These are phyloP conservation scores for Poecilia gillii DNA, from an alignment of 2,797 vertebrate genomes.

Conservation along the genomic window DNA sequence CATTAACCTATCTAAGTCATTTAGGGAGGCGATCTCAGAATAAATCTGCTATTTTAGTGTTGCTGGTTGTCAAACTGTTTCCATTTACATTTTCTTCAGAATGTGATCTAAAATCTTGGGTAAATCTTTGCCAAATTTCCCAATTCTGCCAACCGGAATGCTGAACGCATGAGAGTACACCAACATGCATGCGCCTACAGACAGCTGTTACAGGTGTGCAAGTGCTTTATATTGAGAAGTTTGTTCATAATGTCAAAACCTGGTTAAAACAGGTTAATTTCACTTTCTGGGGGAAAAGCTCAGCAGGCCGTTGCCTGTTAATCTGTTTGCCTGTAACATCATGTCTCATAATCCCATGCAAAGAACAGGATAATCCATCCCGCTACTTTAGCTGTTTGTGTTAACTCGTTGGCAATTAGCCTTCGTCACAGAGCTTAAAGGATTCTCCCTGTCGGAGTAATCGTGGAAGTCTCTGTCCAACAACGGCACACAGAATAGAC, in stretches of 20 bases:
- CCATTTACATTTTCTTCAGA: background rate
- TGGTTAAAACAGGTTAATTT: constrained; percentile 65
- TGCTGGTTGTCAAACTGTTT: background rate
- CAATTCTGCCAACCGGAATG: background rate
- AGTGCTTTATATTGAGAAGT: background rate
- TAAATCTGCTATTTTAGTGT: background rate
- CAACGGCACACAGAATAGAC: background rate
- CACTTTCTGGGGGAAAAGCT: constrained; percentile 36
- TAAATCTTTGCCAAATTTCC: background rate
- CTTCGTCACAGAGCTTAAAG: constrained; percentile 18
- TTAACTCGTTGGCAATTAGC: constrained; percentile 42
- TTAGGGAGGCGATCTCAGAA: background rate
- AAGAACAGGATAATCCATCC: constrained; percentile 64
- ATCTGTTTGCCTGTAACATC: constrained; percentile 65
- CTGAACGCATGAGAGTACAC: background rate
- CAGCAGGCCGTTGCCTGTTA: constrained; percentile 52
- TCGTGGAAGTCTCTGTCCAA: constrained; percentile 2
- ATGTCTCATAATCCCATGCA: constrained; percentile 63
- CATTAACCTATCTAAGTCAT: constrained; percentile 16
- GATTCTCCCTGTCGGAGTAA: background rate
- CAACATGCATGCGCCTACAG: background rate
- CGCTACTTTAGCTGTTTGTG: constrained; percentile 60
- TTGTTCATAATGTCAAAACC: constrained; percentile 24
- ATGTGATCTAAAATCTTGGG: background rate
- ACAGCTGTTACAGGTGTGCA: background rate